Conservation (phyloP, 2,797 vertebrate genomes). For the Chelon labrosus region DNA sequence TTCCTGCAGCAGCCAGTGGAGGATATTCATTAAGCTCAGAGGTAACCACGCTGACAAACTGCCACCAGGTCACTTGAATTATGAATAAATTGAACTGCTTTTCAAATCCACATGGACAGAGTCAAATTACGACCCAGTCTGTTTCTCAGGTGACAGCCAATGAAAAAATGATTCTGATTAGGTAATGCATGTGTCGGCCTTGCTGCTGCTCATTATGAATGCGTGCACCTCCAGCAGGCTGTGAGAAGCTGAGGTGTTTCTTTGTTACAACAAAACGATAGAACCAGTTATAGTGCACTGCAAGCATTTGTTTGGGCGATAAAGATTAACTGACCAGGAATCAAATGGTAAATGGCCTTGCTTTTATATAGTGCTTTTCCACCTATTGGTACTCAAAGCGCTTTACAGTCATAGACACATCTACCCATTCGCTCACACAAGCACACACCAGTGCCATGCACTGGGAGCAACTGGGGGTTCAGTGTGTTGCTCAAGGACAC, state of each 20-base stretch:
- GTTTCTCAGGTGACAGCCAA: slow-evolving; percentile 33
- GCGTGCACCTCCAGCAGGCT: slow-evolving; percentile 1
- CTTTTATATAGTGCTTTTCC: no score
- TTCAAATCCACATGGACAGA: slow-evolving; percentile 7
- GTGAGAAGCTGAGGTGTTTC: not conserved
- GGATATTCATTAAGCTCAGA: slow-evolving; percentile 24
- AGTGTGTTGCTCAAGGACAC: no score
- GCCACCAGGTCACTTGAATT: not conserved
- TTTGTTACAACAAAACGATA: no score
- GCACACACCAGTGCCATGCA: no score
- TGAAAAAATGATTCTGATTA: slow-evolving; percentile 55
- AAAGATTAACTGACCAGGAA: no score
- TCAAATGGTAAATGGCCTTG: no score
- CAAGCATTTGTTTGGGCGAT: no score
- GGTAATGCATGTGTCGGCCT: not conserved
- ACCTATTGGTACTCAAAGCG: no score
- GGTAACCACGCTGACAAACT: not conserved
- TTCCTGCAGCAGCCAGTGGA: slow-evolving; percentile 1
- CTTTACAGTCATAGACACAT: no score
- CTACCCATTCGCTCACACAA: no score
- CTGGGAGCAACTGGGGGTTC: no score
- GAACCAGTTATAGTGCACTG: no score
- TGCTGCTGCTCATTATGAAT: slow-evolving; percentile 13
- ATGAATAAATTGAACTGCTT: slow-evolving; percentile 34
- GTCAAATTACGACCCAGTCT: slow-evolving; percentile 25